Percentiles rank a stretch among this genome's conserved stretches.
Conservation (phyloP, 92 coral and sea anemone species). For the Bergia sp. region DNA sequence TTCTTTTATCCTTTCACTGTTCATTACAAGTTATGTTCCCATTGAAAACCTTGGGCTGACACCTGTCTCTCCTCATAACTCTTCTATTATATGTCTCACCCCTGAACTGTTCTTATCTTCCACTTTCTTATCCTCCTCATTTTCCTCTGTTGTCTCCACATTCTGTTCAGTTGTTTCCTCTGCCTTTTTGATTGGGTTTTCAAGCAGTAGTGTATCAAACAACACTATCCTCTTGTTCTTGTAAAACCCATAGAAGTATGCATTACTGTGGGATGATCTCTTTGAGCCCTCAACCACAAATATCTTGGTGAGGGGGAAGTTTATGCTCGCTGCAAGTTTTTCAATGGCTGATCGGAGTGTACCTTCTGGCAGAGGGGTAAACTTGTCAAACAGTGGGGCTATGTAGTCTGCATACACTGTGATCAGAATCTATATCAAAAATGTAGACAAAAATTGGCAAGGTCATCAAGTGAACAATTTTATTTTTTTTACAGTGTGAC, state of each 20-base stretch:
- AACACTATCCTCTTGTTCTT: slow-evolving; percentile 95
- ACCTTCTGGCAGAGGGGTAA: slow-evolving; percentile 93
- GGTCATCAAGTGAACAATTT: neutral
- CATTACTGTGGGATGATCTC: slow-evolving; percentile 96
- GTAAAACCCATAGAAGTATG: slow-evolving; percentile 95
- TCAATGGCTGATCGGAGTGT: slow-evolving; percentile 81
- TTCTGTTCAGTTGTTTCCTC: slow-evolving; percentile 47
- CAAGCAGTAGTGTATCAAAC: slow-evolving; percentile 93
- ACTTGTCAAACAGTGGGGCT: slow-evolving; percentile 97
- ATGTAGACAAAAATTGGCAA: neutral
- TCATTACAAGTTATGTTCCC: no score
- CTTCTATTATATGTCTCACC: slow-evolving; percentile 24
- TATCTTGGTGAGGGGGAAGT: slow-evolving; percentile 89
- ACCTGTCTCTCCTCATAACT: no score
- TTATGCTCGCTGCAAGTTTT: slow-evolving; percentile 79
- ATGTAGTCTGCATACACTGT: slow-evolving; percentile 95
- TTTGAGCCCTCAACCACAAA: slow-evolving; percentile 95
- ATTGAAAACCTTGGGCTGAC: no score
- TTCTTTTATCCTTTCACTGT: no score
- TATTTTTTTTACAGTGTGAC: neutral
- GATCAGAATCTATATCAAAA: slow-evolving; percentile 65
- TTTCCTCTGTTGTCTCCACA: slow-evolving; percentile 31
- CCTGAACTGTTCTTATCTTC: slow-evolving; percentile 30
- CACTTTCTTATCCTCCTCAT: slow-evolving; percentile 22
- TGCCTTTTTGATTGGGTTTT: slow-evolving; percentile 72